Conservation (phyloP, 2,888 invertebrate species). For the Teleiodes luculella region DNA sequence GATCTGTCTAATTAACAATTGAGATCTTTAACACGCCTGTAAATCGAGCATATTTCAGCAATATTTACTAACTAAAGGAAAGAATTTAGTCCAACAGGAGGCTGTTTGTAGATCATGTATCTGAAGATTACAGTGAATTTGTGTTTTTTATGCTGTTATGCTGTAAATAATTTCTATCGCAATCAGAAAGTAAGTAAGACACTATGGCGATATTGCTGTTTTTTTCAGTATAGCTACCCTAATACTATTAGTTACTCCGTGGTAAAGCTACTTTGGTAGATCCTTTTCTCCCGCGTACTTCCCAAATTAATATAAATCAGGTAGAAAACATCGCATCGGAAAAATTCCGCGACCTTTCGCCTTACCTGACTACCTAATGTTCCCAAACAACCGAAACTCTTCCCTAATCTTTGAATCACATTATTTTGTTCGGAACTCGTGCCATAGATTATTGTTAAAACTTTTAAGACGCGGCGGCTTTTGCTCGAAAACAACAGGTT, state of each 20-base stretch:
- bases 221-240: too few relatives aligned
- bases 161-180: too few relatives aligned
- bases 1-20: too few relatives aligned
- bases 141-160: too few relatives aligned
- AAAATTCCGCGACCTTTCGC: background rate
- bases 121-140: too few relatives aligned
- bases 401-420: conserved; percentile 15
- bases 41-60: too few relatives aligned
- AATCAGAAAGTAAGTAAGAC: too few relatives aligned
- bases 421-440: conserved; percentile 14
- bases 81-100: too few relatives aligned
- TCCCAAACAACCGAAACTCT: background rate
- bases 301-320: background rate
- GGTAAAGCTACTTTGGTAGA: background rate
- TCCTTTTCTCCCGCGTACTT: background rate
- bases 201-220: too few relatives aligned
- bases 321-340: background rate
- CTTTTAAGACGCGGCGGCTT: conserved; percentile 4
- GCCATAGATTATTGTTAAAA: conserved; percentile 14
- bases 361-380: background rate
- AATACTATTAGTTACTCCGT: background rate
- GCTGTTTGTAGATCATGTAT: too few relatives aligned
- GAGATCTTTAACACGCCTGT: too few relatives aligned
- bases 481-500: background rate
- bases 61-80: too few relatives aligned